Conservation (phyloP, 1,140 invertebrate genomes). For the Drosophila kanapiae region DNA sequence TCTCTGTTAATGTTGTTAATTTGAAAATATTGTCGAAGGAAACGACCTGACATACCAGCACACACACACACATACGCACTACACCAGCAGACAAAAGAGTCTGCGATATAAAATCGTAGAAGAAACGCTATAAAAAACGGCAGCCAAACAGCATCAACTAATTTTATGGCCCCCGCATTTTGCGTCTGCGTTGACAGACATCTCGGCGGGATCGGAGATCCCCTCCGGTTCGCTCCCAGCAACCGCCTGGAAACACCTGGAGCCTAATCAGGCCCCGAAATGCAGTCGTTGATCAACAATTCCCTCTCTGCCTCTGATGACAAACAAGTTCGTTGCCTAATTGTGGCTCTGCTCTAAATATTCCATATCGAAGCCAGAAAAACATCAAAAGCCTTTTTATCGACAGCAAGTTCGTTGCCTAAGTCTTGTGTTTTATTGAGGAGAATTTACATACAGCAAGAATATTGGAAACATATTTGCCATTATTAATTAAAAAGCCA, state of each 20-base stretch:
- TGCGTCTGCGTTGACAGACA: slow-evolving; percentile 75
- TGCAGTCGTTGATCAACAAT: slow-evolving; percentile 44
- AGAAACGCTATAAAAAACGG: slow-evolving; percentile 76
- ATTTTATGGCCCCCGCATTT: slow-evolving; percentile 72
- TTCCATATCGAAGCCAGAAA: neutral
- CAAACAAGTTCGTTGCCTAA: slow-evolving; percentile 76
- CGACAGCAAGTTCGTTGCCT: slow-evolving; percentile 59
- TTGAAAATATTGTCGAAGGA: slow-evolving; percentile 83
- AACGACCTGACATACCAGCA: slow-evolving; percentile 59
- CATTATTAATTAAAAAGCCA: neutral
- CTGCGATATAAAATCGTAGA: slow-evolving; percentile 70
- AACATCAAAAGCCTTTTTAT: slow-evolving; percentile 37
- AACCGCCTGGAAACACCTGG: slow-evolving; percentile 17
- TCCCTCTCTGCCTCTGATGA: slow-evolving; percentile 24
- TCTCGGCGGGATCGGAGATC: slow-evolving; percentile 74
- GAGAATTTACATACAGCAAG: neutral
- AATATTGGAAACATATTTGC: neutral
- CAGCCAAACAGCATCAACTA: slow-evolving; percentile 63
- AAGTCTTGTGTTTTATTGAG: slow-evolving; percentile 45
- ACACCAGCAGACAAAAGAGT: slow-evolving; percentile 53
- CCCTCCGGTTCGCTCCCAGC: slow-evolving; percentile 13
- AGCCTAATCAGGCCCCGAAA: slow-evolving; percentile 38
- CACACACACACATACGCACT: slow-evolving; percentile 17
- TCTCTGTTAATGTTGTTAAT: slow-evolving; percentile 81
- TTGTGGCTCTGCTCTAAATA: slow-evolving; percentile 57